Percentiles rank a stretch among this genome's conserved stretches.
Evolutionary conservation across 2,113 vertebrate species (phyloP).

Genomic region (Globicephala melas): DNA sequence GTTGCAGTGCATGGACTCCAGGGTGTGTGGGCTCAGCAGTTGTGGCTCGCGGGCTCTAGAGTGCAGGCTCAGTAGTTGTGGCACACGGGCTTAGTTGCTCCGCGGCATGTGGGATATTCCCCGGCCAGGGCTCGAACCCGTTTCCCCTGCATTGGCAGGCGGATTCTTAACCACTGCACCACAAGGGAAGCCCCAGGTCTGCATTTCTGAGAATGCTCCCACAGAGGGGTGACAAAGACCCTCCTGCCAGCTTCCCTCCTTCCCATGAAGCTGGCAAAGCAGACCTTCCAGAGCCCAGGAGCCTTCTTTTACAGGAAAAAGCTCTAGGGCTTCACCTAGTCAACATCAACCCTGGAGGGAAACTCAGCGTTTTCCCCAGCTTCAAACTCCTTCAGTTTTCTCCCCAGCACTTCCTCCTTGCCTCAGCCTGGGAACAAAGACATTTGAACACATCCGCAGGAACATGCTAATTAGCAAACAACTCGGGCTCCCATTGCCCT

Average conservation of each 20-base stretch:
- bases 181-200: no score
- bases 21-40: no score
- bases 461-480: conserved; percentile 60
- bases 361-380: neutral
- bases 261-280: neutral
- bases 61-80: no score
- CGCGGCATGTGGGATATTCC: no score
- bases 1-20: no score
- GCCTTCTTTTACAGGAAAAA: neutral
- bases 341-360: conserved; percentile 12
- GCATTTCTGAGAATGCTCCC: neutral
- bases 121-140: no score
- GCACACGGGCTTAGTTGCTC: no score
- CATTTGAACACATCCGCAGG: neutral
- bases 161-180: no score
- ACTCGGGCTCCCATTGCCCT: neutral
- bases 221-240: neutral
- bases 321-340: conserved; percentile 28
- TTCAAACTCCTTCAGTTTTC: conserved; percentile 31
- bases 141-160: no score
- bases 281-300: neutral
- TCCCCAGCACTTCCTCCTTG: neutral
- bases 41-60: no score
- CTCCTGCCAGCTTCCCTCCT: neutral
- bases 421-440: conserved; percentile 45